Conservation (phyloP, 2,797 vertebrate species). For the Nannoperca obscura region DNA sequence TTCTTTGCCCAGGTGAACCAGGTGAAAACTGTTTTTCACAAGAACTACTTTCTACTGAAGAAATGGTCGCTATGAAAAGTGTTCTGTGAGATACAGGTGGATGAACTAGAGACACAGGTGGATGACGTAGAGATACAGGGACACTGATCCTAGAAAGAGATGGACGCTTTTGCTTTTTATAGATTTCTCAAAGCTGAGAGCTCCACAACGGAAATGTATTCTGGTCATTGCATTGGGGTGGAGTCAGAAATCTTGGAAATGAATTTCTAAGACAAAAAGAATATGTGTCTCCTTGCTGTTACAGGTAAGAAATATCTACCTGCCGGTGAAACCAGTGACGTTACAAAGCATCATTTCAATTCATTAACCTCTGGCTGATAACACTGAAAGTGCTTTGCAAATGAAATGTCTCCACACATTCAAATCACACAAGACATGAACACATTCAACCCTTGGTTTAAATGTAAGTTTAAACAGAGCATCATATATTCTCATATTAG, state of each 20-base stretch:
- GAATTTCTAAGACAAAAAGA: not conserved
- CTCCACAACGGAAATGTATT: not conserved
- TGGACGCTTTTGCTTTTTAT: not conserved
- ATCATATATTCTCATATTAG: not conserved
- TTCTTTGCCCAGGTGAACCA: not conserved
- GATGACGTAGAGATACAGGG: not conserved
- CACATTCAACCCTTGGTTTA: not conserved
- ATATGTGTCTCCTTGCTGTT: not conserved
- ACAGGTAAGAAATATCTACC: not conserved
- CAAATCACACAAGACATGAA: not conserved
- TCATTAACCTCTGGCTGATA: not conserved
- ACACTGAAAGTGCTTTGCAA: slow-evolving; percentile 9
- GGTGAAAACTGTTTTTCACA: not conserved
- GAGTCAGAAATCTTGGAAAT: not conserved
- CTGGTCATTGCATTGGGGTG: not conserved
- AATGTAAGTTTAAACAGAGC: not conserved
- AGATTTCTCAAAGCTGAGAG: not conserved
- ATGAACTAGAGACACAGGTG: not conserved
- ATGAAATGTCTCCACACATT: slow-evolving; percentile 5
- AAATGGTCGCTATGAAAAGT: not conserved
- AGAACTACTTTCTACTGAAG: not conserved
- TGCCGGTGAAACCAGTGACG: not conserved
- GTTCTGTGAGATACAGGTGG: not conserved
- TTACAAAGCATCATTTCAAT: slow-evolving; percentile 8
- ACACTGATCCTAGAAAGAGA: not conserved